Conservation (phyloP, 1,140 invertebrate genomes). For the Drosophila pseudoananassae region DNA sequence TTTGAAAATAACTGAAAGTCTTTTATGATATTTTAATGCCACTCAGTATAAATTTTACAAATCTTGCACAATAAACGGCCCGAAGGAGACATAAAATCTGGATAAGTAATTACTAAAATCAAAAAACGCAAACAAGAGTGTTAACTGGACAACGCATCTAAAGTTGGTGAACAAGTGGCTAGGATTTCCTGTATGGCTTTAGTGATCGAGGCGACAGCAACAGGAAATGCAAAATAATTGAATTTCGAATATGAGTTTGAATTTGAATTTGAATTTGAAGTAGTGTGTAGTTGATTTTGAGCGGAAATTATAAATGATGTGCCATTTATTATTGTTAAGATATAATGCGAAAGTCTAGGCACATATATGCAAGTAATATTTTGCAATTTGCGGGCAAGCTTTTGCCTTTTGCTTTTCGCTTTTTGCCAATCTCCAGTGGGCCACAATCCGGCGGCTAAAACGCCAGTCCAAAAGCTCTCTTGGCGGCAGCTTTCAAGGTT, state of each 20-base stretch:
- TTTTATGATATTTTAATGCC: no score
- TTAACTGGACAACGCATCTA: conserved; percentile 31
- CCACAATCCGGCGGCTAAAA: background rate
- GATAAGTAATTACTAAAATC: background rate
- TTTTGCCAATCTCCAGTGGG: conserved; percentile 30
- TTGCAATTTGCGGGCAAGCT: conserved; percentile 43
- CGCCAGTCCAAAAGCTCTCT: conserved; percentile 60
- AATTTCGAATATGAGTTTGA: conserved; percentile 35
- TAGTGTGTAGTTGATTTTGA: conserved; percentile 53
- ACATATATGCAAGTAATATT: conserved; percentile 32
- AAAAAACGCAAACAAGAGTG: conserved; percentile 7
- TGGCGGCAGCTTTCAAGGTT: conserved; percentile 68
- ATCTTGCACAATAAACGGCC: background rate
- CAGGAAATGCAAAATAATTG: conserved; percentile 77
- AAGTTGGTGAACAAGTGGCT: conserved; percentile 32
- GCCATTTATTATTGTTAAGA: conserved; percentile 66
- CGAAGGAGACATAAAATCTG: background rate
- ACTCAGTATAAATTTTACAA: no score
- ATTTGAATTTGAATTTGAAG: conserved; percentile 25
- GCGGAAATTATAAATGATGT: conserved; percentile 81
- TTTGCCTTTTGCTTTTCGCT: conserved; percentile 13
- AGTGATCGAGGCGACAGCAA: conserved; percentile 20
- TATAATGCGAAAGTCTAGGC: conserved; percentile 10
- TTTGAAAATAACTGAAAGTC: no score
- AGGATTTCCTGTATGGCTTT: conserved; percentile 34